A percentile compares a stretch with the other conserved stretches of the same genome.
These are phyloP conservation scores for Linnaemya vulpina DNA, from an alignment of 2,888 invertebrate genomes.

Conservation along the genomic window DNA sequence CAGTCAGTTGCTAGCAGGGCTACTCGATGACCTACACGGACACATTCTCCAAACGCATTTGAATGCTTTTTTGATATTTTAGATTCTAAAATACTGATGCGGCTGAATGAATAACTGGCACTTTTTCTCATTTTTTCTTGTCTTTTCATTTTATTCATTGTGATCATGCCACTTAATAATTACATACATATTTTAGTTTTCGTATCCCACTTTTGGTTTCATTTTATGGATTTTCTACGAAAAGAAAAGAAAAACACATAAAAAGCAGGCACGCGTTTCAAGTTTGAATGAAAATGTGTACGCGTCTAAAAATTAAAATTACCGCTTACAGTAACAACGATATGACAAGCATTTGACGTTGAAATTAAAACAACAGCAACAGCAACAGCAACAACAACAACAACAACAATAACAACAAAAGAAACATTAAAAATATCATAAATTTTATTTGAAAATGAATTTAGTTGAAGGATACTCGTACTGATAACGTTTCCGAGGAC, in stretches of 20 bases:
- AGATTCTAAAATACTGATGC: slow-evolving; percentile 40
- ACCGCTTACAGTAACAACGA: slow-evolving; percentile 38
- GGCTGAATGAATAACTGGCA: not conserved
- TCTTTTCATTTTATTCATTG: slow-evolving; percentile 46
- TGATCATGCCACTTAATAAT: slow-evolving; percentile 68
- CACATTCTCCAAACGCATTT: slow-evolving; percentile 29
- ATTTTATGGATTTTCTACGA: slow-evolving; percentile 67
- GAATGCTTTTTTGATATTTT: slow-evolving; percentile 43
- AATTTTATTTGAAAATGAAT: slow-evolving; percentile 16
- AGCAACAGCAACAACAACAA: too few species aligned
- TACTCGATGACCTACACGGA: slow-evolving; percentile 3
- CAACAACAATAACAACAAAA: too few species aligned
- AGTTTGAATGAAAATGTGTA: slow-evolving; percentile 44
- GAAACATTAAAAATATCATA: slow-evolving; percentile 45
- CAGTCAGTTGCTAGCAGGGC: slow-evolving; percentile 1
- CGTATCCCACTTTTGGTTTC: not conserved
- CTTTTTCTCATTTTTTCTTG: not conserved
- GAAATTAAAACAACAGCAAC: slow-evolving; percentile 21
- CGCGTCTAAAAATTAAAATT: slow-evolving; percentile 42
- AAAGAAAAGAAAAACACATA: slow-evolving; percentile 47
- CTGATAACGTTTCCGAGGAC: slow-evolving; percentile 10
- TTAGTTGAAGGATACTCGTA: not conserved
- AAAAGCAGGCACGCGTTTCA: slow-evolving; percentile 61
- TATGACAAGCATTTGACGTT: slow-evolving; percentile 64
- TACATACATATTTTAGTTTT: slow-evolving; percentile 44